A percentile compares a stretch with the other conserved stretches of the same genome.
These are phyloP conservation scores for Polymixis lichenea DNA, from an alignment of 2,888 invertebrate genomes.

Conservation along the genomic window DNA sequence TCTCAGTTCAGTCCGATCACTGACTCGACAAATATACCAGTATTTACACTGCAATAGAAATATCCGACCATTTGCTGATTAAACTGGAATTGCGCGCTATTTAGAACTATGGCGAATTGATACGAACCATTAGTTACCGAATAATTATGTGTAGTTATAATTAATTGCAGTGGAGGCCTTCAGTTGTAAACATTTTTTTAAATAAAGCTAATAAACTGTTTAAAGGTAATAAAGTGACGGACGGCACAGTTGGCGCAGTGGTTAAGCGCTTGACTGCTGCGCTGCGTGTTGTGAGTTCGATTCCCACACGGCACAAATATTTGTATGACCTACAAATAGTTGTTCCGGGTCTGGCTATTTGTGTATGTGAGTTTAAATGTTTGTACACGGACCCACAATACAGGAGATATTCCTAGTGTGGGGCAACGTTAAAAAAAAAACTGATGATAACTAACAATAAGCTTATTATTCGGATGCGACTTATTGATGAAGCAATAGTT, in stretches of 20 bases:
- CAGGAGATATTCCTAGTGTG: no score
- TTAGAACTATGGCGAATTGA: slow-evolving; percentile 41
- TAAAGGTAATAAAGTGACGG: no score
- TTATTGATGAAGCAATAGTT: background rate
- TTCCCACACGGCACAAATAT: no score
- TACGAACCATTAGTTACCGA: slow-evolving; percentile 41
- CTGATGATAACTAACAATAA: background rate
- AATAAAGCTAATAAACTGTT: no score
- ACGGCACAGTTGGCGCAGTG: no score
- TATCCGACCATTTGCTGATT: slow-evolving; percentile 40
- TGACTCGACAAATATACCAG: slow-evolving; percentile 12
- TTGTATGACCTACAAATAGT: no score
- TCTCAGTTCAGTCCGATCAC: background rate
- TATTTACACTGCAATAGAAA: slow-evolving; percentile 14
- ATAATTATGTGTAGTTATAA: slow-evolving; percentile 36
- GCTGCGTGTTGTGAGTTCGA: no score
- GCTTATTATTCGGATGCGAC: no score
- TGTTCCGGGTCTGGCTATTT: no score
- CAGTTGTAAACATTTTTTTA: slow-evolving; percentile 19
- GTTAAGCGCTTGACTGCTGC: no score
- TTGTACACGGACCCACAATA: no score
- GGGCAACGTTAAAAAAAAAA: background rate
- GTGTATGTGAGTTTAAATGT: no score
- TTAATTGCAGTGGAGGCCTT: slow-evolving; percentile 20
- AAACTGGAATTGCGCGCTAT: slow-evolving; percentile 18